Evolutionary conservation across 2,113 vertebrate genomes (phyloP).

Genomic region (Paedocypris sp.): DNA sequence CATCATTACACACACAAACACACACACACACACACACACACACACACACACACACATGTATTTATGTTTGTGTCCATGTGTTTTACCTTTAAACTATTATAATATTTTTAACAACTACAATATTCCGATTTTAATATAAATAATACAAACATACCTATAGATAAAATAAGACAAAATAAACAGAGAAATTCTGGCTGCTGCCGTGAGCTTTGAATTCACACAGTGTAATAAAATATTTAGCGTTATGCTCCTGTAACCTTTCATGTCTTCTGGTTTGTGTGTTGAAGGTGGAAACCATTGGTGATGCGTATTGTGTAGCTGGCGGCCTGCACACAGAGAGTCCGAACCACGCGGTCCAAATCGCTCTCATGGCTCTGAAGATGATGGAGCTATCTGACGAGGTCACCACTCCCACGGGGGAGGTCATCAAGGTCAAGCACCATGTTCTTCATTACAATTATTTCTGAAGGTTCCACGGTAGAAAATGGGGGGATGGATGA

Average conservation of each 20-base stretch:
- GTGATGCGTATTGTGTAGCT: slow-evolving; percentile 94
- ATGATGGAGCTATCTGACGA: slow-evolving; percentile 95
- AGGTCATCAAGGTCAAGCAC: slow-evolving; percentile 79
- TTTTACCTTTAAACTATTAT: too few relatives aligned
- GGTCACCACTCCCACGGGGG: slow-evolving; percentile 87
- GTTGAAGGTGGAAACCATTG: slow-evolving; percentile 92
- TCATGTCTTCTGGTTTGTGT: not conserved
- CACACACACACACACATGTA: too few relatives aligned
- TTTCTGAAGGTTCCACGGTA: too few relatives aligned
- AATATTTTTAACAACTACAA: too few relatives aligned
- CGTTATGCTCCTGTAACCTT: not conserved
- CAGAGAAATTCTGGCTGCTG: not conserved
- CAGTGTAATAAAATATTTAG: slow-evolving; percentile 20
- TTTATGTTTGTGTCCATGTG: too few relatives aligned
- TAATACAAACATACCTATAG: too few relatives aligned
- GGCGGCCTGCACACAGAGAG: slow-evolving; percentile 91
- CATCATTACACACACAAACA: too few relatives aligned
- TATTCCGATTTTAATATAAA: too few relatives aligned
- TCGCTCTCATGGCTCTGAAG: slow-evolving; percentile 90
- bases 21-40: too few relatives aligned
- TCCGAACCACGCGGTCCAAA: slow-evolving; percentile 82
- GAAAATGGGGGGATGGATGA: too few relatives aligned
- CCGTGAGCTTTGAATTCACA: not conserved
- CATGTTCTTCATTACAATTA: not conserved
- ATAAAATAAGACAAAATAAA: too few relatives aligned